phyloP scores from a whole-genome alignment of 2,113 vertebrate genomes.

The Notiomystis cincta region DNA sequence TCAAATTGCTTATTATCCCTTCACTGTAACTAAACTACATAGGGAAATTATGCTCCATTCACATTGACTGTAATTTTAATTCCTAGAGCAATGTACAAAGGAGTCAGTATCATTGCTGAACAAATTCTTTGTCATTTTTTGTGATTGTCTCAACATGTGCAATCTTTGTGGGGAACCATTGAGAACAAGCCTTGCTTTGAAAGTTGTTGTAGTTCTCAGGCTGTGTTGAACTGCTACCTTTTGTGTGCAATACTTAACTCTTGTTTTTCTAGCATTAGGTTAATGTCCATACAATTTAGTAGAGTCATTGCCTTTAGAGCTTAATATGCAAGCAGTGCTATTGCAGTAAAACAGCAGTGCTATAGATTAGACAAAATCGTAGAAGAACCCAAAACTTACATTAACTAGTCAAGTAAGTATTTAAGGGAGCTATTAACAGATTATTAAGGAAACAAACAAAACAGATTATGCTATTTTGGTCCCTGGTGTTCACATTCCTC shows the following conservation, averaged over 20 bases:
- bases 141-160: neutral
- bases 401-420: neutral
- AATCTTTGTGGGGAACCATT: neutral
- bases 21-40: neutral
- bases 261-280: neutral
- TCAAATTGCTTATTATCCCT: neutral
- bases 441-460: neutral
- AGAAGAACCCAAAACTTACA: neutral
- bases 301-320: neutral
- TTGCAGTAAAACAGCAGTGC: neutral
- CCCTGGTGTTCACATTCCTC: neutral
- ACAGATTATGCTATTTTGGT: neutral
- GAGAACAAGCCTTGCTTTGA: neutral
- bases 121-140: neutral
- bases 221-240: neutral
- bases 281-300: neutral
- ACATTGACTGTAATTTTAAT: neutral
- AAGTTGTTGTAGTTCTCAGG: neutral
- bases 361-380: neutral
- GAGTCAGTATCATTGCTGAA: neutral
- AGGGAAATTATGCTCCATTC: neutral
- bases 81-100: neutral
- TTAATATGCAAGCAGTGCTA: neutral
- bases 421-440: neutral
- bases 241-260: neutral